A percentile compares a stretch with the other conserved stretches of the same genome.
Evolutionary conservation across 2,797 vertebrate genomes (phyloP).

Genomic region (Helicolenus hilgendorfi): DNA sequence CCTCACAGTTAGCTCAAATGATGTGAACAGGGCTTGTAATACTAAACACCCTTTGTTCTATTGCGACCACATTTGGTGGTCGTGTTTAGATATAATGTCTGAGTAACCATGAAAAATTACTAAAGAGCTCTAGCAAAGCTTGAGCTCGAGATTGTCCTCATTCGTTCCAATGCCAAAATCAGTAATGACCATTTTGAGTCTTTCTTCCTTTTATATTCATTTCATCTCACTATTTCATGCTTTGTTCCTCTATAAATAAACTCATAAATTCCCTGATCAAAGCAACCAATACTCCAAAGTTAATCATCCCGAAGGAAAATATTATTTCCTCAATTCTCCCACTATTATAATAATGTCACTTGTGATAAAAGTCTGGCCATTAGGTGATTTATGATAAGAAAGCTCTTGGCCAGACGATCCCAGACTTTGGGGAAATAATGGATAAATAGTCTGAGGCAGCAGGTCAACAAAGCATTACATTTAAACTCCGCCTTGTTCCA

Average conservation of each 20-base stretch:
- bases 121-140: not conserved
- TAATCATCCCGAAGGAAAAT: conserved; percentile 20
- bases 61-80: too few relatives aligned
- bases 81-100: too few relatives aligned
- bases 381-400: conserved; percentile 52
- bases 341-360: conserved; percentile 7
- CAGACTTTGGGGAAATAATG: conserved; percentile 42
- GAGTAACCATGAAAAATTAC: too few relatives aligned
- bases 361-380: conserved; percentile 26
- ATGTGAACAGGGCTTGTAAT: too few relatives aligned
- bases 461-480: conserved; percentile 67
- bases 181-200: not conserved
- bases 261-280: conserved; percentile 42
- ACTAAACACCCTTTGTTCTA: accelerated
- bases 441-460: conserved; percentile 43
- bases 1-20: too few relatives aligned
- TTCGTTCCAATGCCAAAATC: not conserved
- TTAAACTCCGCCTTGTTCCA: conserved; percentile 34
- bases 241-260: conserved; percentile 26
- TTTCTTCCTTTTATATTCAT: not conserved
- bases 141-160: not conserved
- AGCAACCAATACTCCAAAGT: not conserved
- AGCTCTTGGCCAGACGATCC: conserved; percentile 21
- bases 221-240: not conserved
- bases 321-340: conserved; percentile 14